These are phyloP conservation scores for Ptychodera flava DNA, from an alignment of 35 echinoderm and acorn worm species.

Conservation along the genomic window DNA sequence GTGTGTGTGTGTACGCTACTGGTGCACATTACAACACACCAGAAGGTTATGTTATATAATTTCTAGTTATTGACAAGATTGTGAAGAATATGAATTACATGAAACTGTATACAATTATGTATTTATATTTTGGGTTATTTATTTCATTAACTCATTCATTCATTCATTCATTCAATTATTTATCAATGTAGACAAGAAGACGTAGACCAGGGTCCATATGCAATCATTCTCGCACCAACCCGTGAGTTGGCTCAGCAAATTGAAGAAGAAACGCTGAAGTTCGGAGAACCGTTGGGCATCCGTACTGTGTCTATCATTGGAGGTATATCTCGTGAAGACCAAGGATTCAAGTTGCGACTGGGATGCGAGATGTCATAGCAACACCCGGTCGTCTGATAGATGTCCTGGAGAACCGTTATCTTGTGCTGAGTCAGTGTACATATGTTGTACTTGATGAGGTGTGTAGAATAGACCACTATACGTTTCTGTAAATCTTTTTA, in stretches of 20 bases:
- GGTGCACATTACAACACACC: no score
- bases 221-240: conserved; percentile 91
- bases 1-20: no score
- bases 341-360: conserved; percentile 87
- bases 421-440: conserved; percentile 85
- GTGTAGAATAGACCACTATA: no score
- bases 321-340: conserved; percentile 95
- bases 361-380: conserved; percentile 93
- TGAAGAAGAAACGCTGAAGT: conserved; percentile 87
- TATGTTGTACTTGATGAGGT: conserved; percentile 99
- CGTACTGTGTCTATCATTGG: conserved; percentile 95
- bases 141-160: no score
- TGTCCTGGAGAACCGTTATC: conserved; percentile 91
- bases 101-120: no score
- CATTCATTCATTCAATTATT: no score
- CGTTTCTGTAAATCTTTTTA: not conserved
- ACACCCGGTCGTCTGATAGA: conserved; percentile 99
- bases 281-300: conserved; percentile 90
- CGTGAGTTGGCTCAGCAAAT: conserved; percentile 96
- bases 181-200: conserved; percentile 52
- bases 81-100: no score
- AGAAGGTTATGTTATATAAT: no score
- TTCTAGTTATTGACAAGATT: no score
- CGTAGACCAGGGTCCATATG: conserved; percentile 82
- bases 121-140: no score